Percentiles rank a stretch among this genome's conserved stretches.
Evolutionary conservation across 2,113 vertebrate genomes (phyloP).

Genomic region (Rhegmatorhina hoffmannsi): DNA sequence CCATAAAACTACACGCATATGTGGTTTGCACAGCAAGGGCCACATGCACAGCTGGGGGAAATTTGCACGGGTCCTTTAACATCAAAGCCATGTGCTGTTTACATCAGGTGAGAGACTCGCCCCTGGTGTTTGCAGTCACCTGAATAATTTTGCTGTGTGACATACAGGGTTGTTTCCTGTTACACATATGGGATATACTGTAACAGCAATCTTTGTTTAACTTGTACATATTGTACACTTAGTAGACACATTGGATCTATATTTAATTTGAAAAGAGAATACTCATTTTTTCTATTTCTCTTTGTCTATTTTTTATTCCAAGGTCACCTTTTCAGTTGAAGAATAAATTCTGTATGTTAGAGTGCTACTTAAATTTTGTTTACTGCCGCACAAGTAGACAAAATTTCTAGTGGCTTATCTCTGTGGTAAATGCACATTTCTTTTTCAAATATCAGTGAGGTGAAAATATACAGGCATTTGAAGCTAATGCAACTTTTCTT

Average conservation of each 20-base stretch:
- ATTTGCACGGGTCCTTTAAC: slow-evolving; percentile 64
- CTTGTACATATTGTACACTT: background rate
- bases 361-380: background rate
- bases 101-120: slow-evolving; percentile 63
- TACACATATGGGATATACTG: background rate
- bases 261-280: background rate
- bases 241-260: background rate
- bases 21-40: slow-evolving; percentile 53
- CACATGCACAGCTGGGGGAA: slow-evolving; percentile 51
- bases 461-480: background rate
- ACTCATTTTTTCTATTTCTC: background rate
- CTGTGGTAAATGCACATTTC: background rate
- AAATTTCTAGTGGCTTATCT: background rate
- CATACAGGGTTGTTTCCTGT: slow-evolving; percentile 58
- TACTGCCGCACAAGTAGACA: background rate
- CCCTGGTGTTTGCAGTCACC: slow-evolving; percentile 70
- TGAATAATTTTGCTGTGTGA: slow-evolving; percentile 62
- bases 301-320: background rate
- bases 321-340: background rate
- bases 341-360: background rate
- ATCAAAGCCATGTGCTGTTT: slow-evolving; percentile 58
- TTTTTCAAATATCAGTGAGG: background rate
- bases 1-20: slow-evolving; percentile 62
- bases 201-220: background rate
- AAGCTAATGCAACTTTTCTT: background rate